These are phyloP conservation scores for Athene noctua DNA, from an alignment of 2,113 vertebrate species.

Conservation along the genomic window DNA sequence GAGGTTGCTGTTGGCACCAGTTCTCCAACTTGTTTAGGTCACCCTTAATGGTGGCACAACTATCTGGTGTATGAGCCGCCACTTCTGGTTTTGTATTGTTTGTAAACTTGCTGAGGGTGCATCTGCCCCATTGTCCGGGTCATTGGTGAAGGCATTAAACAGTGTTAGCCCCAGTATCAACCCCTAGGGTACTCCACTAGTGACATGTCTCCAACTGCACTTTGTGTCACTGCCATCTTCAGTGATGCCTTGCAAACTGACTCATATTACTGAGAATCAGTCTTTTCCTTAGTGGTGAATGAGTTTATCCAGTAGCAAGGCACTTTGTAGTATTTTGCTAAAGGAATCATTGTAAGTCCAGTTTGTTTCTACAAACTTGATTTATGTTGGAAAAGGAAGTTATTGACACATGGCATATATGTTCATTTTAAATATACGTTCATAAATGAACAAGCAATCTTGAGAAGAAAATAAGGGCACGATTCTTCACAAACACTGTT, in stretches of 20 bases:
- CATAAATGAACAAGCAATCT: background rate
- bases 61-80: background rate
- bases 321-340: background rate
- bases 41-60: background rate
- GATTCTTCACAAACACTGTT: background rate
- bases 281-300: background rate
- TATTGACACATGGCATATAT: background rate
- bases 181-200: too few relatives aligned
- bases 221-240: background rate
- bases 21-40: background rate
- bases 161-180: background rate
- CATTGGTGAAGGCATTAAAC: background rate
- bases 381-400: background rate
- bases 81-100: background rate
- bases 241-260: background rate
- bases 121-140: background rate
- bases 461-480: background rate
- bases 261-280: background rate
- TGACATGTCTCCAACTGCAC: accelerated
- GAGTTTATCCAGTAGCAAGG: background rate
- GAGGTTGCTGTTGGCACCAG: background rate
- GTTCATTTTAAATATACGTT: background rate
- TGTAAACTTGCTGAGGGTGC: background rate
- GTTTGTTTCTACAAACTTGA: background rate
- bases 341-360: background rate